Conservation (phyloP, 2,888 invertebrate species). For the Vesta saturnalis region DNA sequence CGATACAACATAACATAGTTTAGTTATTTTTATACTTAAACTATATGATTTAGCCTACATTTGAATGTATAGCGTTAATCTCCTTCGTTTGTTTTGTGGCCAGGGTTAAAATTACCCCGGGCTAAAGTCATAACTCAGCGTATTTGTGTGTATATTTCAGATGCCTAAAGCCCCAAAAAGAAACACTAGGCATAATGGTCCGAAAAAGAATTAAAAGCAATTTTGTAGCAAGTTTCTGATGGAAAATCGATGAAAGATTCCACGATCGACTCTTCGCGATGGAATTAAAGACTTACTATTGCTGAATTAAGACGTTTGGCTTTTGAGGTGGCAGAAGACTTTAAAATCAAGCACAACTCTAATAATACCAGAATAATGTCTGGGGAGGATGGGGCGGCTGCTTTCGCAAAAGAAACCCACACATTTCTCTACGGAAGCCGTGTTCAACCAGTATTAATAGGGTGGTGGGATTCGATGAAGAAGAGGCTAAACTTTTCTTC, state of each 20-base stretch:
- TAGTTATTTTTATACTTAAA: too few species aligned
- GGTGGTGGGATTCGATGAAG: too few species aligned
- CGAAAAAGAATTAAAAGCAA: not conserved
- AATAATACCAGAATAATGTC: not conserved
- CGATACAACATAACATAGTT: not conserved
- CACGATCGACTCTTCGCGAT: not conserved
- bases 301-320: not conserved
- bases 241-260: not conserved
- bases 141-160: not conserved
- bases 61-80: too few species aligned
- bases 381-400: not conserved
- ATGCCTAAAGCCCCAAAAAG: not conserved
- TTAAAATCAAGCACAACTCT: too few species aligned
- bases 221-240: not conserved
- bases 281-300: not conserved
- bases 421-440: not conserved
- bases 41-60: too few species aligned
- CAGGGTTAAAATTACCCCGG: too few species aligned
- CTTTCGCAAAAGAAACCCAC: not conserved
- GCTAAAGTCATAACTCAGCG: too few species aligned
- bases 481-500: not conserved
- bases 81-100: too few species aligned
- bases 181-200: not conserved
- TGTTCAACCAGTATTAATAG: not conserved
- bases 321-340: not conserved